Percentiles rank a stretch among this genome's conserved stretches.
phyloP scores from a whole-genome alignment of 2,888 invertebrate genomes.

The Leucophenga maculata region DNA sequence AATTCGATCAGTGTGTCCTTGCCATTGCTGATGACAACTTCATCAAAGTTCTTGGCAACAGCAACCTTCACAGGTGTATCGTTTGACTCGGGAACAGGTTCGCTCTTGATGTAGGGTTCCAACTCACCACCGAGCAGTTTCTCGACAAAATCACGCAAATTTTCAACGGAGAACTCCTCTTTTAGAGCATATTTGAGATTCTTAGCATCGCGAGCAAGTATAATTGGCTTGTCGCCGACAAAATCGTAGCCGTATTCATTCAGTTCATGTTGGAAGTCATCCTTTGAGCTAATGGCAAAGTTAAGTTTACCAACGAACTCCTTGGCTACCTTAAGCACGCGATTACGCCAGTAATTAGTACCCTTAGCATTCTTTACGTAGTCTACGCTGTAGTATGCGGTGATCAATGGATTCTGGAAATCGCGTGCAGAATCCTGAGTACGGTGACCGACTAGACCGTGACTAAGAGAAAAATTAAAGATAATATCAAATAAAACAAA shows the following conservation, averaged over 20 bases:
- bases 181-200: constrained; percentile 92
- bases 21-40: constrained; percentile 89
- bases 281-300: constrained; percentile 94
- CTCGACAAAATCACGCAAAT: constrained; percentile 86
- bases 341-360: constrained; percentile 99
- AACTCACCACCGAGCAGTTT: constrained; percentile 86
- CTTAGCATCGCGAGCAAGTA: constrained; percentile 86
- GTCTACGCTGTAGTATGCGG: constrained; percentile 95
- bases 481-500: no score
- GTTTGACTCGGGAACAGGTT: constrained; percentile 89
- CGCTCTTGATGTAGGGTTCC: constrained; percentile 95
- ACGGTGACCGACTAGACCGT: constrained; percentile 93
- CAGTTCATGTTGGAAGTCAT: constrained; percentile 94
- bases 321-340: constrained; percentile 85
- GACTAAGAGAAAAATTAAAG: constrained; percentile 73
- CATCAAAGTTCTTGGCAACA: constrained; percentile 97
- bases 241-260: constrained; percentile 94
- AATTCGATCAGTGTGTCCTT: constrained; percentile 97
- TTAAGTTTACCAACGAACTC: constrained; percentile 74
- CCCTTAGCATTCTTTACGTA: constrained; percentile 97
- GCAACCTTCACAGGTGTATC: constrained; percentile 89
- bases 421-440: constrained; percentile 87
- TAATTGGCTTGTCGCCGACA: constrained; percentile 90
- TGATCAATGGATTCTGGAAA: constrained; percentile 90
- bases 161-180: constrained; percentile 91